Evolutionary conservation across 2,888 invertebrate species (phyloP).

Genomic region (Nymphalis polychloros): DNA sequence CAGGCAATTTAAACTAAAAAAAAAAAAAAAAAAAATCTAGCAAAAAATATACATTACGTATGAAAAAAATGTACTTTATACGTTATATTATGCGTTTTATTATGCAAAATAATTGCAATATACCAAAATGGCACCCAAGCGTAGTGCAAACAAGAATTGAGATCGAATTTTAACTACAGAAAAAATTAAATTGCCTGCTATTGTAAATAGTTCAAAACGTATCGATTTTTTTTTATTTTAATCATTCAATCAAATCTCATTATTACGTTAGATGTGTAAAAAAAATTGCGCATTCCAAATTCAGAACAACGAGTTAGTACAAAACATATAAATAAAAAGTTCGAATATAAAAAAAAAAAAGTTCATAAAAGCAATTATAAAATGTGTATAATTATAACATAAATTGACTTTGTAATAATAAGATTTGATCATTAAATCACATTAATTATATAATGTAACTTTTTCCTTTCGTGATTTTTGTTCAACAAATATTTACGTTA

Average conservation of each 20-base stretch:
- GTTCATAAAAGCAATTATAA: constrained; percentile 18
- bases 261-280: constrained; percentile 38
- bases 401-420: constrained; percentile 40
- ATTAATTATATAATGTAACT: constrained; percentile 36
- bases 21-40: constrained; percentile 38
- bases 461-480: constrained; percentile 56
- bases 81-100: constrained; percentile 69
- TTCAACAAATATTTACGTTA: constrained; percentile 54
- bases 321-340: constrained; percentile 23
- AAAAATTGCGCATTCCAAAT: constrained; percentile 4
- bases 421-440: constrained; percentile 45
- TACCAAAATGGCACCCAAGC: constrained; percentile 69
- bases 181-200: constrained; percentile 72
- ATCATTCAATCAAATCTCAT: constrained; percentile 45
- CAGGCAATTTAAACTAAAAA: constrained; percentile 68
- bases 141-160: constrained; percentile 67
- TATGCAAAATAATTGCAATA: constrained; percentile 56
- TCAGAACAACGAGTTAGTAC: constrained; percentile 12
- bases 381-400: constrained; percentile 1
- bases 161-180: constrained; percentile 65
- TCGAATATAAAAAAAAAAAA: constrained; percentile 22
- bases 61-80: constrained; percentile 44
- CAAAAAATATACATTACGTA: constrained; percentile 43
- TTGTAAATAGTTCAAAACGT: constrained; percentile 50
- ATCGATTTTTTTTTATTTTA: constrained; percentile 60